Percentiles rank a stretch among this genome's conserved stretches.
phyloP scores from a whole-genome alignment of 2,797 vertebrate genomes.

The Danio kyathit region DNA sequence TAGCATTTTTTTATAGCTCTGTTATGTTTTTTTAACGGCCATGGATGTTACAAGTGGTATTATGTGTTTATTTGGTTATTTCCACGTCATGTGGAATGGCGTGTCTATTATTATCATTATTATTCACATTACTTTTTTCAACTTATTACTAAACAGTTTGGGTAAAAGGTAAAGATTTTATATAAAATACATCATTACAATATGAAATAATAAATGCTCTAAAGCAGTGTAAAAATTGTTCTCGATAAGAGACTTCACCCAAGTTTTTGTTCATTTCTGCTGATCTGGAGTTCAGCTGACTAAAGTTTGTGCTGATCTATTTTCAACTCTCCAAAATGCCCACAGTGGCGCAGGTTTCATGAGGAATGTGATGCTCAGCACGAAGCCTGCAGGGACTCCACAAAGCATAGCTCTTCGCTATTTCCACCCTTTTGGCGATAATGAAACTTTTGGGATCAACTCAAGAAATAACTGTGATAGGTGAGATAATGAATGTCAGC shows the following conservation, averaged over 20 bases:
- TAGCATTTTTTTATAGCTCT: no score
- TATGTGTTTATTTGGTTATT: no score
- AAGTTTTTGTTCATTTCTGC: neutral
- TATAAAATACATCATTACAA: neutral
- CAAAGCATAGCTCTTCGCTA: neutral
- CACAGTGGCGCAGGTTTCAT: neutral
- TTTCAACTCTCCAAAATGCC: constrained; percentile 6
- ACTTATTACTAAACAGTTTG: neutral
- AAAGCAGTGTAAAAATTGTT: neutral
- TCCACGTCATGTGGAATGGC: no score
- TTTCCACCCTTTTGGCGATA: neutral
- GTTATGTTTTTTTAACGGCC: no score
- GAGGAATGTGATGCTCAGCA: constrained; percentile 31
- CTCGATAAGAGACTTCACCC: neutral
- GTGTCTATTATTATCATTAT: no score
- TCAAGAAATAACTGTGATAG: constrained; percentile 1
- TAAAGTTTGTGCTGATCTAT: constrained; percentile 16
- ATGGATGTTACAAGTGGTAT: no score
- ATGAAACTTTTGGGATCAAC: neutral
- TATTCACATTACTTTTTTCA: no score
- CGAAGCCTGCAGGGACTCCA: constrained; percentile 6
- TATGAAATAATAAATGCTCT: neutral
- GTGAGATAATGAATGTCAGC: neutral
- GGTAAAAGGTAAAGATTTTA: neutral
- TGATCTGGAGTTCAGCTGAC: constrained; percentile 5